Percentiles rank a stretch among this genome's conserved stretches.
phyloP scores from a whole-genome alignment of 2,888 invertebrate species.

The Osedax fenrisi region DNA sequence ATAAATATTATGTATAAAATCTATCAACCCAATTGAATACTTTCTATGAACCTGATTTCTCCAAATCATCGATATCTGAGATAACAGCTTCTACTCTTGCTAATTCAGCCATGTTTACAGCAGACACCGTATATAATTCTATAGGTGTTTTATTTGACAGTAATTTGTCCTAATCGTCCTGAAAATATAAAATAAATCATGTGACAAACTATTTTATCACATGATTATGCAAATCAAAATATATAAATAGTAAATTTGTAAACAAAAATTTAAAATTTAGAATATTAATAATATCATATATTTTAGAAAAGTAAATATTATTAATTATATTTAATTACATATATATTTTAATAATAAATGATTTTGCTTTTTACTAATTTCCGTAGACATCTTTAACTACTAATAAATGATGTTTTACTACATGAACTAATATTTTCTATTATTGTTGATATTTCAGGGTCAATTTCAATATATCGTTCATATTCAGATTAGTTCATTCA shows the following conservation, averaged over 20 bases:
- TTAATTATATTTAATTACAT: too few relatives aligned
- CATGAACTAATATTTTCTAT: too few relatives aligned
- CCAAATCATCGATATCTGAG: conserved; percentile 44
- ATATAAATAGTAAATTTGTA: neutral
- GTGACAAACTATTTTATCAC: neutral
- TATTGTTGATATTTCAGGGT: neutral
- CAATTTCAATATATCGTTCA: neutral
- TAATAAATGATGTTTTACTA: too few relatives aligned
- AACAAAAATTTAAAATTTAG: neutral
- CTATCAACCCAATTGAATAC: too few relatives aligned
- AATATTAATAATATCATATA: neutral
- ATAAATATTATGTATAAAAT: too few relatives aligned
- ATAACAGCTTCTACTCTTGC: conserved; percentile 36
- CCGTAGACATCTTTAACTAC: too few relatives aligned
- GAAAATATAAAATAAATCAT: neutral
- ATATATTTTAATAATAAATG: too few relatives aligned
- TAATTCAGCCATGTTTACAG: conserved; percentile 23
- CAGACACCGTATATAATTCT: neutral
- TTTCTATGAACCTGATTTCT: conserved; percentile 48
- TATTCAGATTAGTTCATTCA: neutral
- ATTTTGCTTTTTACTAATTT: too few relatives aligned
- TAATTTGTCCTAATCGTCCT: neutral
- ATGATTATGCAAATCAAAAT: neutral
- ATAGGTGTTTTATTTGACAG: neutral
- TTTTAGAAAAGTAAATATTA: too few relatives aligned